Evolutionary conservation across 2,888 invertebrate species (phyloP).

Genomic region (Drosophila limbata): DNA sequence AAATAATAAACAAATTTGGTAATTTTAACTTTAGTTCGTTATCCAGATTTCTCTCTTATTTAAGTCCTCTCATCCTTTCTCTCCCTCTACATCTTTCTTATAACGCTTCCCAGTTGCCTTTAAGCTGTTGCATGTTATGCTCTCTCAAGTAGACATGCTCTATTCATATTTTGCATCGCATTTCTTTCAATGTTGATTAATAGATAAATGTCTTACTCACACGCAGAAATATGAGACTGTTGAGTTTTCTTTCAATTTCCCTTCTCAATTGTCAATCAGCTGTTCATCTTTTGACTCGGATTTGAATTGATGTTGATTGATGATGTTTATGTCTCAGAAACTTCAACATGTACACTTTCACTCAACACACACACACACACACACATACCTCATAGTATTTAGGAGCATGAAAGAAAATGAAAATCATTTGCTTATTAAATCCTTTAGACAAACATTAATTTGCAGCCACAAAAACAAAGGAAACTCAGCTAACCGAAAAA

Average conservation of each 20-base stretch:
- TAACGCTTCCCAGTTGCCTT: neutral
- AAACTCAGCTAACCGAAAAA: slow-evolving; percentile 59
- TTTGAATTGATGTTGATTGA: slow-evolving; percentile 76
- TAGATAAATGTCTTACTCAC: slow-evolving; percentile 22
- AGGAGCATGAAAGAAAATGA: slow-evolving; percentile 50
- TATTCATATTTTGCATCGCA: slow-evolving; percentile 13
- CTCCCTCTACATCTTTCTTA: neutral
- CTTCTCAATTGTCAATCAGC: slow-evolving; percentile 48
- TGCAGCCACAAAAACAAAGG: slow-evolving; percentile 66
- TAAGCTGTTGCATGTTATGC: slow-evolving; percentile 9
- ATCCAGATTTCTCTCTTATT: neutral
- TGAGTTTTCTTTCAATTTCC: slow-evolving; percentile 48
- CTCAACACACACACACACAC: too few species aligned
- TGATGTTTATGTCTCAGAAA: slow-evolving; percentile 40
- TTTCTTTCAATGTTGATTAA: slow-evolving; percentile 56
- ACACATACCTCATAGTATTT: slow-evolving; percentile 2
- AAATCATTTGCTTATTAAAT: slow-evolving; percentile 82
- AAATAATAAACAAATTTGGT: too few species aligned
- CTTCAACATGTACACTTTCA: slow-evolving; percentile 8
- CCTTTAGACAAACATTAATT: slow-evolving; percentile 78
- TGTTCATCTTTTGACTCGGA: slow-evolving; percentile 63
- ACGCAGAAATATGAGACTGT: neutral
- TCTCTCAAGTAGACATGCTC: neutral
- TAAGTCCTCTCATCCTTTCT: neutral
- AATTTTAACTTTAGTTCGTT: too few species aligned